phyloP scores from a whole-genome alignment of 2,113 vertebrate genomes.

The Chitala chitala region DNA sequence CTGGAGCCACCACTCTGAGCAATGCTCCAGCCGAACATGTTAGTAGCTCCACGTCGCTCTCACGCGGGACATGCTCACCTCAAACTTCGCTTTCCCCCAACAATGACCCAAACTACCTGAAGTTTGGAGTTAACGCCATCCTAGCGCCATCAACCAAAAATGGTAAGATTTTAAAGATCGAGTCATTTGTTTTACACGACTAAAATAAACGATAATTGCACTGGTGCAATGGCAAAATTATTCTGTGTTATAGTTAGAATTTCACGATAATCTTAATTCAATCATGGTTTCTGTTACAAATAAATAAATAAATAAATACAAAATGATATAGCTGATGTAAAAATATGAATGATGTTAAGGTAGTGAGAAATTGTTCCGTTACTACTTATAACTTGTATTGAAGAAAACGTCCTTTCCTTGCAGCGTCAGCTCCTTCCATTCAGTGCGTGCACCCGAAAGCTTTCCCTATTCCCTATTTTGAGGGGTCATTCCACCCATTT shows the following conservation, averaged over 20 bases:
- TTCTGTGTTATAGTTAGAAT: not conserved
- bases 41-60: constrained; percentile 36
- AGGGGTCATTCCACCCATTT: constrained; percentile 84
- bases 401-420: no score
- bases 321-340: no score
- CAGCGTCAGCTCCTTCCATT: constrained; percentile 62
- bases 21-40: constrained; percentile 54
- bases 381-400: no score
- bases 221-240: no score
- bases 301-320: not conserved
- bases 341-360: no score
- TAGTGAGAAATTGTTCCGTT: no score
- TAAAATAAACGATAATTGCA: not conserved
- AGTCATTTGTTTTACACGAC: not conserved
- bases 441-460: constrained; percentile 75
- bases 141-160: constrained; percentile 77
- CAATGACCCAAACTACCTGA: constrained; percentile 74
- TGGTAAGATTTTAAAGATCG: constrained; percentile 58
- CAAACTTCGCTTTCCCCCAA: constrained; percentile 48
- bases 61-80: constrained; percentile 56
- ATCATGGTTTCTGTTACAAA: not conserved
- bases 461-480: constrained; percentile 84
- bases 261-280: not conserved
- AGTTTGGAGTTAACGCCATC: constrained; percentile 94
- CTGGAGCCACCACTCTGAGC: constrained; percentile 53